Conservation (phyloP, 2,113 vertebrate genomes). For the Acrocephalus kingi region DNA sequence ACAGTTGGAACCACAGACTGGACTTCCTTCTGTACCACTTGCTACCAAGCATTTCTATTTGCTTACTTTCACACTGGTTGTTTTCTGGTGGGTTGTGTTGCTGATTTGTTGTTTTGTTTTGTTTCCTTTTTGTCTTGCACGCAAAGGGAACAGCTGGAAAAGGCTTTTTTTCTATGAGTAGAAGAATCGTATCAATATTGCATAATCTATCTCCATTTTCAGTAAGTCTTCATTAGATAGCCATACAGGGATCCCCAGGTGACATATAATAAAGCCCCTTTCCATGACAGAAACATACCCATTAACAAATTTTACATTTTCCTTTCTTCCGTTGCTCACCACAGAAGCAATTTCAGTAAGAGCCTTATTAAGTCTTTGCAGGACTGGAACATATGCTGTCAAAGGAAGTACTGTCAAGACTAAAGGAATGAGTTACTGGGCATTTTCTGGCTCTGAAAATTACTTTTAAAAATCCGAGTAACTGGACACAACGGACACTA, state of each 20-base stretch:
- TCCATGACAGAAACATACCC: slow-evolving; percentile 36
- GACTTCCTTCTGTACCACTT: not conserved
- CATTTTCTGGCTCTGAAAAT: slow-evolving; percentile 1
- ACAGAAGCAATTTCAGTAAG: slow-evolving; percentile 54
- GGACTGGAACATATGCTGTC: not conserved
- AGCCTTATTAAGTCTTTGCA: slow-evolving; percentile 18
- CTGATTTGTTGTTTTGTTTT: not conserved
- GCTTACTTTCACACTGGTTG: not conserved
- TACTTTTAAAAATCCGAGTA: not conserved
- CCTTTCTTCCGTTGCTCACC: slow-evolving; percentile 49
- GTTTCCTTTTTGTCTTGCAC: not conserved
- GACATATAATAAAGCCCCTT: slow-evolving; percentile 32
- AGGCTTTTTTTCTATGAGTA: not conserved
- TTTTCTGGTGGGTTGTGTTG: not conserved
- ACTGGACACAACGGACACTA: not conserved
- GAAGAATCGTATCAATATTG: slow-evolving; percentile 12
- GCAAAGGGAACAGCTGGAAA: not conserved
- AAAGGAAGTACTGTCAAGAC: not conserved
- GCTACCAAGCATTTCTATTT: not conserved
- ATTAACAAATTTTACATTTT: slow-evolving; percentile 55
- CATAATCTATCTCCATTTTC: slow-evolving; percentile 40
- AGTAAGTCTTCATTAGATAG: slow-evolving; percentile 32
- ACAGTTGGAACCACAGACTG: not conserved
- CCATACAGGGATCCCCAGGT: slow-evolving; percentile 31
- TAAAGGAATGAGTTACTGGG: not conserved